Base-by-base conservation (phyloP, 2,888 invertebrate genomes). In the Pammene fasciana region DNA sequence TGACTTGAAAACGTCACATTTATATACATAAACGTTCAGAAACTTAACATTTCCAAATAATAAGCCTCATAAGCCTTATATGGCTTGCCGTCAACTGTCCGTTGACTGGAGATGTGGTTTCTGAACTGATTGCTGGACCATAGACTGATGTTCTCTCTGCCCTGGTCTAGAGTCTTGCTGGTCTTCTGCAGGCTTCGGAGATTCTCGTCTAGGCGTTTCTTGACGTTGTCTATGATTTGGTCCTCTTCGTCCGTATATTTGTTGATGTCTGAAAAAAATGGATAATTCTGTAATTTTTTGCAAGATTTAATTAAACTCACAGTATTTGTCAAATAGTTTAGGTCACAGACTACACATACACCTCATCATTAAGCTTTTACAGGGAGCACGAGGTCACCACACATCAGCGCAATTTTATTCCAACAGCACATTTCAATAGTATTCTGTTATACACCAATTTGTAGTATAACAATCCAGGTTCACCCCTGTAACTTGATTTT, bases 161-260 rank as follows among this genome's bases (percentile, higher is more conserved):
- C 84, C 0, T 81, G 48, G 5, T 85, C 83, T 1, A 92, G 59
- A 0, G 79, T 82, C 72, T 87, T 88, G 0, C 72, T 72, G 0
- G 79, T 84, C 59, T 85, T 89, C 64, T 88, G 83, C 16, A 92
- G 74, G 56, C 75, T 80, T 0, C 78, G 61, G 0, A 89, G 74
- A 67, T 84, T 87, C 9, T 86, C 86, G 66, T 82, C 82, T 0
- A 89, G 80, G 0, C 78, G 76, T 67, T 90, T 91, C 74, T 91
- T 92, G 11, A 88, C 83, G 73, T 78, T 84, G 73, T 92, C 92
- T 13, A 80, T 72, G 1, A 72, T 74, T 5, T 75, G 75, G 0
- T 80, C 79, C 73, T 89, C 89, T 68, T 86, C 80, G 61, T 80
- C 76, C 6, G 57, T 79, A 65, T 79, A 79, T 1, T 78, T 67